Evolutionary conservation across 2,113 vertebrate species (phyloP).

Genomic region (Micronycteris hirsuta): DNA sequence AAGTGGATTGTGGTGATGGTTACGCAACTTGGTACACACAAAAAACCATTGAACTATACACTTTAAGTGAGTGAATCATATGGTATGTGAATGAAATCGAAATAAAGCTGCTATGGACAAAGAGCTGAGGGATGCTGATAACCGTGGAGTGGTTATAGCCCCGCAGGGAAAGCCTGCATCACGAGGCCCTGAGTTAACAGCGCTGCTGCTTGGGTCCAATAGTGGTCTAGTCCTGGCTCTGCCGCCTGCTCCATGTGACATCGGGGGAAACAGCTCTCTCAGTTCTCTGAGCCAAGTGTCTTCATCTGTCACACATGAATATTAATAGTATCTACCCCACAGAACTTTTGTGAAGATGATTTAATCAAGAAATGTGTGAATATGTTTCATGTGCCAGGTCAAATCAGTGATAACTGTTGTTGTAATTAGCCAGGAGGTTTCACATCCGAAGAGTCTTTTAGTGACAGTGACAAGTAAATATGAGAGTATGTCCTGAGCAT

Average conservation of each 20-base stretch:
- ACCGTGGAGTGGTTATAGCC: too few species aligned
- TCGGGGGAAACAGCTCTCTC: neutral
- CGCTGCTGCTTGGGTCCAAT: neutral
- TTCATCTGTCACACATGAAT: neutral
- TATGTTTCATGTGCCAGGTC: neutral
- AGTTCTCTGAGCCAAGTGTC: neutral
- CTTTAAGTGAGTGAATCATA: neutral
- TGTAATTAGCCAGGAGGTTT: neutral
- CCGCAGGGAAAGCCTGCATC: neutral
- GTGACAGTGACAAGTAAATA: neutral
- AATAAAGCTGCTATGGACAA: neutral
- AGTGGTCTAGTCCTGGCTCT: neutral
- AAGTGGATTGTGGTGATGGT: neutral
- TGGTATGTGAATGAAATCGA: neutral
- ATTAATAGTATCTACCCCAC: neutral
- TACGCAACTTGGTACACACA: neutral
- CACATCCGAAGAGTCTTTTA: neutral
- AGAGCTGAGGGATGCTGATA: neutral
- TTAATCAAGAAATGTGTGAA: neutral
- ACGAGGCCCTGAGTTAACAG: fast-evolving
- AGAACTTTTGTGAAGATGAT: neutral
- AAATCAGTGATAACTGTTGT: neutral
- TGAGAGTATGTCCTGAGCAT: neutral
- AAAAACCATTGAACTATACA: neutral
- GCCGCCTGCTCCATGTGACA: neutral